Conservation (phyloP, 2,797 vertebrate genomes). For the Petrocephalus schoutedeni region DNA sequence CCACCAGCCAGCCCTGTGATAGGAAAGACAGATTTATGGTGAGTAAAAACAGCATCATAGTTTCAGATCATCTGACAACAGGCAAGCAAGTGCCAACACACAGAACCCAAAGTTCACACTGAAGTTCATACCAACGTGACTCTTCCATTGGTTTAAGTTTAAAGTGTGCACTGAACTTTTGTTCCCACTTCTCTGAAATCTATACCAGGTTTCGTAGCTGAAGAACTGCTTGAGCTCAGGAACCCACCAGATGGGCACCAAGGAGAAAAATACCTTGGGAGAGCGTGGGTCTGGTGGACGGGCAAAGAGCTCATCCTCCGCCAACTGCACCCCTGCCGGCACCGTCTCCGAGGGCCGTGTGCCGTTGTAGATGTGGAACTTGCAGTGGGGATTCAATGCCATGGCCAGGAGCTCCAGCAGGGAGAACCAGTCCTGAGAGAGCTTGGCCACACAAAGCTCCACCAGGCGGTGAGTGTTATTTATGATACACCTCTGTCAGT, state of each 20-base stretch:
- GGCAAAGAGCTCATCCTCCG: conserved; percentile 95
- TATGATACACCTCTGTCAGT: conserved; percentile 91
- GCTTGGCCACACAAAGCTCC: conserved; percentile 97
- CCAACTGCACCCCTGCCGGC: conserved; percentile 88
- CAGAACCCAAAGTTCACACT: not conserved
- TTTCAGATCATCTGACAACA: not conserved
- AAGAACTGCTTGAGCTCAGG: not conserved
- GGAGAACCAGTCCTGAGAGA: conserved; percentile 99
- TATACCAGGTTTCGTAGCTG: not conserved
- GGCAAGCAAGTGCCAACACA: not conserved
- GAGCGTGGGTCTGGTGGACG: conserved; percentile 96
- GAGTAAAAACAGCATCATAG: not conserved
- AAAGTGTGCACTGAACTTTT: not conserved
- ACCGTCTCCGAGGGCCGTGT: conserved; percentile 96
- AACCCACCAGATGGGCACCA: not conserved
- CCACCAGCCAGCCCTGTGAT: conserved; percentile 94
- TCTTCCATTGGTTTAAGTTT: not conserved
- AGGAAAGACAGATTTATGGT: conserved; percentile 18
- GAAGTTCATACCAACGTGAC: not conserved
- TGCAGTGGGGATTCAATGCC: conserved; percentile 99
- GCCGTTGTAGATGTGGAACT: conserved; percentile 99
- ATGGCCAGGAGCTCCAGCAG: conserved; percentile 98
- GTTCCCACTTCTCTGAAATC: not conserved
- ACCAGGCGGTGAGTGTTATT: conserved; percentile 98
- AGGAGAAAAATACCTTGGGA: conserved; percentile 74